Evolutionary conservation across 2,113 vertebrate species (phyloP).

Genomic region (Sigmodon hispidus): DNA sequence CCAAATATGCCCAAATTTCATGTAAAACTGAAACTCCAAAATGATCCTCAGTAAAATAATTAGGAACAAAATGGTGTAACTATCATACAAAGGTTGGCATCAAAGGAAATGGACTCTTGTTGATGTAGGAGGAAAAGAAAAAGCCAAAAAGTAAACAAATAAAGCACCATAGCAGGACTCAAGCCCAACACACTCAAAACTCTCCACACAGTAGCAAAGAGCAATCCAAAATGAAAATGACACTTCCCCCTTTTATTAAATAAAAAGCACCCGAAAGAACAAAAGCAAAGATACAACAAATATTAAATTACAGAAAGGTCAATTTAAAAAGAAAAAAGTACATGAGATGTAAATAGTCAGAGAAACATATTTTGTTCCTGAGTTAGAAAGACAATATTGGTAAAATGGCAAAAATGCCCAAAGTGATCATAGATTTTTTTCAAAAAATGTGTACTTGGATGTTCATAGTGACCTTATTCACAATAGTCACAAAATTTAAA

Average conservation of each 20-base stretch:
- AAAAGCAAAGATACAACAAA: background rate
- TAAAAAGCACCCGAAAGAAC: background rate
- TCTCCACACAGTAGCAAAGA: background rate
- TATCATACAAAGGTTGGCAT: background rate
- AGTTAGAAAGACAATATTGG: background rate
- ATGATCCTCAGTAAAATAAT: background rate
- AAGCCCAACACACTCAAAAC: background rate
- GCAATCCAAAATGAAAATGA: background rate
- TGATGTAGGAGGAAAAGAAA: background rate
- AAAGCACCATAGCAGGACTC: background rate
- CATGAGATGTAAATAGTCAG: background rate
- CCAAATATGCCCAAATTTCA: background rate
- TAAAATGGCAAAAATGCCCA: background rate
- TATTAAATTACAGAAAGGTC: background rate
- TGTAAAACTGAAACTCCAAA: background rate
- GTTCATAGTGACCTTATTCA: background rate
- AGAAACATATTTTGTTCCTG: background rate
- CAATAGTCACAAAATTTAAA: background rate
- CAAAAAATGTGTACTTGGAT: background rate
- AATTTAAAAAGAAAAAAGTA: background rate
- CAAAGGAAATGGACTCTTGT: background rate
- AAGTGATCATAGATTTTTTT: background rate
- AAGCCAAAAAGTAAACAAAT: background rate
- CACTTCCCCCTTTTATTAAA: background rate
- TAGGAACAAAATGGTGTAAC: conserved; percentile 23